Conservation (phyloP, 2,113 vertebrate genomes). For the Monopterus albus region DNA sequence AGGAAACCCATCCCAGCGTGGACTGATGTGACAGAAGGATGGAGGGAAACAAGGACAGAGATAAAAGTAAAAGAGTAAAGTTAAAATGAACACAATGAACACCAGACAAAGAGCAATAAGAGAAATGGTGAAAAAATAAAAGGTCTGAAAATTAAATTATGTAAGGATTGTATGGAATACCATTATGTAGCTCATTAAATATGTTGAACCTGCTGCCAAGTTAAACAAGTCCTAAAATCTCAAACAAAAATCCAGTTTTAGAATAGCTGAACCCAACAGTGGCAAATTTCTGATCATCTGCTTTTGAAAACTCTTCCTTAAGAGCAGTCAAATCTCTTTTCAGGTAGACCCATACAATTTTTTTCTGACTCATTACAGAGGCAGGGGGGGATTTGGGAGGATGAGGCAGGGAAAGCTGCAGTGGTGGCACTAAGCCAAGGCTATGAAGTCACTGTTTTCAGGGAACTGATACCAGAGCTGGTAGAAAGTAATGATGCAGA, state of each 20-base stretch:
- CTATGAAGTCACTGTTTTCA: slow-evolving; percentile 63
- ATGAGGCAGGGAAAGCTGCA: slow-evolving; percentile 64
- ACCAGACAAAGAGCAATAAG: slow-evolving; percentile 20
- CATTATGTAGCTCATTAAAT: slow-evolving; percentile 27
- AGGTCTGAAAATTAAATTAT: slow-evolving; percentile 22
- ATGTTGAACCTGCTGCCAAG: slow-evolving; percentile 3
- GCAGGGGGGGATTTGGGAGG: slow-evolving; percentile 43
- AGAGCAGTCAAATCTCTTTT: slow-evolving; percentile 26
- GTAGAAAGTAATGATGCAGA: slow-evolving; percentile 56
- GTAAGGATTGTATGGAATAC: slow-evolving; percentile 67
- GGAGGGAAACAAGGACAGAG: slow-evolving; percentile 53
- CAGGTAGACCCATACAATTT: slow-evolving; percentile 74
- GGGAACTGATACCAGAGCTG: slow-evolving; percentile 51
- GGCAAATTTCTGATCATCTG: slow-evolving; percentile 42
- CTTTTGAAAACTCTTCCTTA: slow-evolving; percentile 23
- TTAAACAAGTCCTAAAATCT: slow-evolving; percentile 29
- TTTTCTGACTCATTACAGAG: slow-evolving; percentile 15
- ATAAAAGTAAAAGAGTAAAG: slow-evolving; percentile 63
- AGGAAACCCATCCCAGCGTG: slow-evolving; percentile 89
- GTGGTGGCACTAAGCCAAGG: slow-evolving; percentile 59
- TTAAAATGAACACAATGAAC: slow-evolving; percentile 69
- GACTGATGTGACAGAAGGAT: slow-evolving; percentile 79
- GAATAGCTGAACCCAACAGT: slow-evolving; percentile 13
- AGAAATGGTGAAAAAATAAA: background rate
- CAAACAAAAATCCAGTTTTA: slow-evolving; percentile 4